Evolutionary conservation across 1,140 invertebrate species (phyloP), one percentile per base, ranked within the genome.

Genomic region (Luehdorfia chinensis): DNA sequence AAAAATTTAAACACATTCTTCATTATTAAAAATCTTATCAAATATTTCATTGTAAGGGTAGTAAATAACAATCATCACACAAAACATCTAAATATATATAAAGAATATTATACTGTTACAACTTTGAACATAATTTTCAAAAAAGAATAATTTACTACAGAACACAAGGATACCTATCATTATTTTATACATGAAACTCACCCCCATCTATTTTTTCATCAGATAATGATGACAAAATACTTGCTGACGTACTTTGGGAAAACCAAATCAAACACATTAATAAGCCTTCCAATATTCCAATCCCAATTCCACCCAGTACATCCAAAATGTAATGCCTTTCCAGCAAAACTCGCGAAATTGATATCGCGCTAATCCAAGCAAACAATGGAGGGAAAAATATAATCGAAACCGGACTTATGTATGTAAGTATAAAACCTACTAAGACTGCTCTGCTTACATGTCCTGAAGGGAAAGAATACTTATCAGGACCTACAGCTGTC

Each of bases 401-500:
- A 5, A 90, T 67, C 11, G 90, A 76, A 1, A 93, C 41, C 0
- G 92, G 90, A 78, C 90, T 90, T 5, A 94, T 58, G 53, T 88
- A 83, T 0, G 89, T 87, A 47, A 94, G 92, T 62, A 96, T 94
- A 32, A 91, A 90, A 1, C 91, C 87, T 8, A 99, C 80, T 69
- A 95, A 91, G 6, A 93, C 89, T 5, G 95, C 91, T 62, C 98
- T 86, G n/a, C 96, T 96, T 1, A 95, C 91, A 86, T 99, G 98
- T 0, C 98, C 98, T 0, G 97, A 98, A 15, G 97, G 98, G 80
- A 99, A 99, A 21, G 96, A 97, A 74, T 93, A 98, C 64, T 97
- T 94, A 80, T 99, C 97, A 0, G 96, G 81, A 69, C 89, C 76
- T 13, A 91, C 78, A 9, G 78, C 85, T 11, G 90, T 63, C 5